Evolutionary conservation across 1,140 invertebrate species (phyloP).

Genomic region (Luehdorfia chinensis): DNA sequence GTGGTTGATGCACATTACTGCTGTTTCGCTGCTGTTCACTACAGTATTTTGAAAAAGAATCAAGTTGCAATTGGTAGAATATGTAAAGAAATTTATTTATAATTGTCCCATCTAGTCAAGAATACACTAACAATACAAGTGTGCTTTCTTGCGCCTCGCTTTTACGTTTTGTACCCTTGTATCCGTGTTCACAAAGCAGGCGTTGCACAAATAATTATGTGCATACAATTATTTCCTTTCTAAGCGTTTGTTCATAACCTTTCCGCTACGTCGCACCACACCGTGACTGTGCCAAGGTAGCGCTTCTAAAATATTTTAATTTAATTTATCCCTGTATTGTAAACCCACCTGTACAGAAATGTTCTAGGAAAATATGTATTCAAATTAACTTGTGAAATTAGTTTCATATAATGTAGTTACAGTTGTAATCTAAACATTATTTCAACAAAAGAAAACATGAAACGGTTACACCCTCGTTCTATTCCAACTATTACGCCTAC

Average conservation of each 20-base stretch:
- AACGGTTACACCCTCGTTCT: constrained; percentile 4
- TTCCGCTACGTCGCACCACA: constrained; percentile 18
- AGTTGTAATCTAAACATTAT: constrained; percentile 14
- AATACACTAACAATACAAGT: too few relatives aligned
- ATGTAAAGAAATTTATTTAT: too few relatives aligned
- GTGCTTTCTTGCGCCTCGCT: constrained; percentile 25
- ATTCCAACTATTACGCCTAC: constrained; percentile 11
- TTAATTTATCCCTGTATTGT: not conserved
- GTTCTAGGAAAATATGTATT: not conserved
- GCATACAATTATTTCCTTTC: constrained; percentile 69
- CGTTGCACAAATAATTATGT: constrained; percentile 72
- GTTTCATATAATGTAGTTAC: not conserved
- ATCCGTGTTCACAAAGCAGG: constrained; percentile 56
- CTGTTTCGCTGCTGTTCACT: too few relatives aligned
- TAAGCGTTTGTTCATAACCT: constrained; percentile 47
- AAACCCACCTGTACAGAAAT: not conserved
- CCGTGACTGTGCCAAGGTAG: constrained; percentile 9
- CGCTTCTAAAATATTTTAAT: not conserved
- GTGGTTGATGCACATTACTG: too few relatives aligned
- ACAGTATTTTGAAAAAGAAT: too few relatives aligned
- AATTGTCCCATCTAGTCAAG: too few relatives aligned
- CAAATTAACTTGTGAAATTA: constrained; percentile 1
- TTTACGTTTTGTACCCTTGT: constrained; percentile 36
- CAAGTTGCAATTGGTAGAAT: too few relatives aligned
- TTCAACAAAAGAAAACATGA: constrained; percentile 12